Percentiles rank a stretch among this genome's conserved stretches.
Conservation (phyloP, 2,888 invertebrate species). For the Macrophya alboannulata region DNA sequence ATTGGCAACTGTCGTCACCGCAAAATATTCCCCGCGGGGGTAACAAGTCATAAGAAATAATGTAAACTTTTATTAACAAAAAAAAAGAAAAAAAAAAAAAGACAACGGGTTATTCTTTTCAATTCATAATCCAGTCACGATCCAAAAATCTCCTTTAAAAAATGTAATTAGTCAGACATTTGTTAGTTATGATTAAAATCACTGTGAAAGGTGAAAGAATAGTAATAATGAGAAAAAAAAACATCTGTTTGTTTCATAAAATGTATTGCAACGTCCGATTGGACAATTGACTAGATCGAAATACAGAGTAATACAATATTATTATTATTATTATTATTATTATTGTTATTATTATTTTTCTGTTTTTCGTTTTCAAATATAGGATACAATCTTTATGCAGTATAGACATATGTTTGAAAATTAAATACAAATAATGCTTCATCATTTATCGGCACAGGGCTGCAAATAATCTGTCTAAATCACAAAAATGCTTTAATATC, state of each 20-base stretch:
- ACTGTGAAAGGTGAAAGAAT: not conserved
- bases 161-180: not conserved
- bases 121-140: slow-evolving; percentile 18
- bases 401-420: slow-evolving; percentile 50
- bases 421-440: slow-evolving; percentile 62
- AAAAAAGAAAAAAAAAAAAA: slow-evolving; percentile 25
- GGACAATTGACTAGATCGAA: slow-evolving; percentile 76
- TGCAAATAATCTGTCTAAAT: slow-evolving; percentile 52
- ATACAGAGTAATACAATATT: slow-evolving; percentile 62
- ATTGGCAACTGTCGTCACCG: slow-evolving; percentile 13
- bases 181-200: not conserved
- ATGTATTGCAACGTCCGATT: slow-evolving; percentile 73
- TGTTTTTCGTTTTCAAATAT: slow-evolving; percentile 44
- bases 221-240: not conserved
- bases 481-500: slow-evolving; percentile 52
- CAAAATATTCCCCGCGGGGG: not conserved
- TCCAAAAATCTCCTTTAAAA: slow-evolving; percentile 10
- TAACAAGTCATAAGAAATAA: slow-evolving; percentile 32
- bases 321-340: slow-evolving; percentile 6
- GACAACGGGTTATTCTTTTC: not conserved
- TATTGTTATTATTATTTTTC: slow-evolving; percentile 29
- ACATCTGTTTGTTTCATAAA: slow-evolving; percentile 63
- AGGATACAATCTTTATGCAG: slow-evolving; percentile 56
- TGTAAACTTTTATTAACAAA: slow-evolving; percentile 40
- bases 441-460: slow-evolving; percentile 41